phyloP scores from a whole-genome alignment of 1,140 invertebrate genomes.

The Pseudomyrmex dendroicus region DNA sequence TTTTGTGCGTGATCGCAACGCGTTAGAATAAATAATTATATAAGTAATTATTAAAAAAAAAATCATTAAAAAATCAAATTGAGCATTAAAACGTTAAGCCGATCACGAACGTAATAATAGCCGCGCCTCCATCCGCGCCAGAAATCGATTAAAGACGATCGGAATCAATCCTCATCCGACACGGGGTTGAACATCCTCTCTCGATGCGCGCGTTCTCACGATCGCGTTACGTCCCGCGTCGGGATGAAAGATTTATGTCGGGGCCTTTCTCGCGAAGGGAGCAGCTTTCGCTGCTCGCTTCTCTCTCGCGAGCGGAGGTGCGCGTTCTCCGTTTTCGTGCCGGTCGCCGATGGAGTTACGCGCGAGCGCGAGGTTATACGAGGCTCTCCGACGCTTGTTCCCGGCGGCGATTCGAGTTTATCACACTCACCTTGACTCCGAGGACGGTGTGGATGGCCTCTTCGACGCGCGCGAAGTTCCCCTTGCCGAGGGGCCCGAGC shows the following conservation, averaged over 20 bases:
- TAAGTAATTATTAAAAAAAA: no score
- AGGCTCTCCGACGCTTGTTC: constrained; percentile 41
- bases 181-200: constrained; percentile 20
- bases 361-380: constrained; percentile 9
- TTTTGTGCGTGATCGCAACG: not conserved
- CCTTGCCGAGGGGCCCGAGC: constrained; percentile 86
- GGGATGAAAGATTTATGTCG: constrained; percentile 49
- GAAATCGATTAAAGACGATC: not conserved
- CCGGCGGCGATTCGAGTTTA: constrained; percentile 52
- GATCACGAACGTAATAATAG: no score
- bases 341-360: constrained; percentile 30
- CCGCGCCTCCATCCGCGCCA: no score
- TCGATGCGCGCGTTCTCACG: constrained; percentile 44
- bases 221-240: constrained; percentile 52
- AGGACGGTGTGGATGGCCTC: constrained; percentile 86
- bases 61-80: no score
- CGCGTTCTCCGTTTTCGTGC: constrained; percentile 6
- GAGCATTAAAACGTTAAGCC: no score
- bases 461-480: constrained; percentile 87
- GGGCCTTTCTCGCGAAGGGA: constrained; percentile 19
- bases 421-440: constrained; percentile 84
- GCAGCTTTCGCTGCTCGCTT: constrained; percentile 48
- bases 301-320: not conserved
- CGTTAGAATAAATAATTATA: not conserved
- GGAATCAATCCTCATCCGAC: constrained; percentile 3